Conservation (phyloP, 2,888 invertebrate genomes). For the Alitta virens region DNA sequence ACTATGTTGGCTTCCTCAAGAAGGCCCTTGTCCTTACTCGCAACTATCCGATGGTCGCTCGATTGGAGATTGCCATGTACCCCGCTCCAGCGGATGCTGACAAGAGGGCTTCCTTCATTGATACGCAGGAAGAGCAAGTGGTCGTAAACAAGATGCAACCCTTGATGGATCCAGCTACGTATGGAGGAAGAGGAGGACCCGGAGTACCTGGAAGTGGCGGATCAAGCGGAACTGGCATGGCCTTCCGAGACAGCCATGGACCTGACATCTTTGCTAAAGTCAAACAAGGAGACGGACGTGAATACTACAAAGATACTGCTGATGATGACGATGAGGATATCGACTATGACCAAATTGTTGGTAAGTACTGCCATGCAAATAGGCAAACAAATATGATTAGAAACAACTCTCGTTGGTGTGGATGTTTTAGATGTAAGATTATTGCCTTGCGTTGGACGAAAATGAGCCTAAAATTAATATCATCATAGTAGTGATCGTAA, state of each 20-base stretch:
- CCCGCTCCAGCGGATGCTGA: conserved; percentile 2
- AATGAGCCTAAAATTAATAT: too few species aligned
- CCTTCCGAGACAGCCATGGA: too few species aligned
- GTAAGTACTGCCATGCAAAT: too few species aligned
- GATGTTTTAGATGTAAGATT: too few species aligned
- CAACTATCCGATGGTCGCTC: conserved; percentile 14
- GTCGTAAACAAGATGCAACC: conserved; percentile 2
- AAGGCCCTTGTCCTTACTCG: conserved; percentile 21
- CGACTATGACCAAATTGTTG: background rate
- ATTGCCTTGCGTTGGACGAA: too few species aligned
- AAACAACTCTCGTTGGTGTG: too few species aligned
- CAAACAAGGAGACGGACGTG: background rate
- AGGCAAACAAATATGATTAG: too few species aligned
- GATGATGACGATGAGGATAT: conserved; percentile 1
- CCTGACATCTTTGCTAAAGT: too few species aligned
- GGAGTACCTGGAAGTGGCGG: background rate
- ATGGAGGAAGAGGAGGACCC: background rate
- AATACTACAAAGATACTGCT: background rate
- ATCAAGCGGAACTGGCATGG: background rate
- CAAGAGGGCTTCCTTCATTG: conserved; percentile 1
- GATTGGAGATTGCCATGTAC: conserved; percentile 17
- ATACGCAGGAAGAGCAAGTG: conserved; percentile 11
- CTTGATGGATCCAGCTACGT: too few species aligned
- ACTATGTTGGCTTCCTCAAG: conserved; percentile 23
- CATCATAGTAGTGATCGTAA: too few species aligned